Evolutionary conservation across 2,888 invertebrate genomes (phyloP).

Genomic region (Mesochorus sp.): DNA sequence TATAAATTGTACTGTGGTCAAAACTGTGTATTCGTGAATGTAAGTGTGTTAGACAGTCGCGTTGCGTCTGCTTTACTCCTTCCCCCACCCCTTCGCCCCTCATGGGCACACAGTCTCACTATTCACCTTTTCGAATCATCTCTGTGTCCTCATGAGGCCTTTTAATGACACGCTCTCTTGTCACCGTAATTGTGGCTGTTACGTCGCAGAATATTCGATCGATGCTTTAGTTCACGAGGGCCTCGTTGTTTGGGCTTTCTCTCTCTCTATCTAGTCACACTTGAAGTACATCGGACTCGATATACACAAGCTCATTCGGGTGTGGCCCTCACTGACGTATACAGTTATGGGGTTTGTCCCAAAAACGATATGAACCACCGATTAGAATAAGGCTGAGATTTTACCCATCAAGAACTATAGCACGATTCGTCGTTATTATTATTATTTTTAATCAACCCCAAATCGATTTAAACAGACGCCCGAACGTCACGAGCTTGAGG

Average conservation of each 20-base stretch:
- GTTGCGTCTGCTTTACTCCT: constrained; percentile 17
- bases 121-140: constrained; percentile 36
- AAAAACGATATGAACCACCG: background rate
- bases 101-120: constrained; percentile 8
- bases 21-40: background rate
- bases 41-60: constrained; percentile 1
- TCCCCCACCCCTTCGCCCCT: background rate
- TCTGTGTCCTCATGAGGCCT: constrained; percentile 11
- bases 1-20: constrained; percentile 39
- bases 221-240: constrained; percentile 47
- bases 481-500: constrained; percentile 22
- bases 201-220: constrained; percentile 55
- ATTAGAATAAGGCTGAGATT: constrained; percentile 30
- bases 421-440: background rate
- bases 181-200: constrained; percentile 47
- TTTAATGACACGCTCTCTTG: constrained; percentile 36
- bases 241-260: constrained; percentile 38
- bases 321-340: constrained; percentile 42
- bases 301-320: constrained; percentile 45
- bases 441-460: constrained; percentile 1
- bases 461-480: constrained; percentile 22
- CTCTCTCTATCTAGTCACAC: constrained; percentile 17
- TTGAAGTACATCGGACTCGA: constrained; percentile 23
- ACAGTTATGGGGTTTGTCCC: background rate
- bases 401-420: constrained; percentile 10